Conservation (phyloP, 2,797 vertebrate species). For the Chelonia mydas region DNA sequence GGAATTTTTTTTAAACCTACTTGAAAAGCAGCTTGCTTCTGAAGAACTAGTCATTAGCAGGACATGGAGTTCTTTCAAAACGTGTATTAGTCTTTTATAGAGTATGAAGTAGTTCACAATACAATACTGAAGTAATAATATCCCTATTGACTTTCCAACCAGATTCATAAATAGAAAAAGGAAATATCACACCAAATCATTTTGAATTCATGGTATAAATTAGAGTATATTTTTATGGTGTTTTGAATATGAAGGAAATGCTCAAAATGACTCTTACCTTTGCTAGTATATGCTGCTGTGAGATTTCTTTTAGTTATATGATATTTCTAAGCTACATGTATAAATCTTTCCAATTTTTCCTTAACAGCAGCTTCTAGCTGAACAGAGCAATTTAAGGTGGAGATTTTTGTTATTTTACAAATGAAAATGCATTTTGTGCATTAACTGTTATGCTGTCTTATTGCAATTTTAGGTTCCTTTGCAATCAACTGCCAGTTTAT, state of each 20-base stretch:
- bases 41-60: conserved; percentile 68
- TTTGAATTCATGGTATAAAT: conserved; percentile 55
- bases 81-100: conserved; percentile 52
- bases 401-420: conserved; percentile 75
- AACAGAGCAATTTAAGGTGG: conserved; percentile 66
- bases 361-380: conserved; percentile 65
- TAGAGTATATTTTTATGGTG: conserved; percentile 35
- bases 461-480: conserved; percentile 74
- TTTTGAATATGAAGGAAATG: conserved; percentile 56
- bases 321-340: conserved; percentile 27
- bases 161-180: neutral
- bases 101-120: conserved; percentile 46
- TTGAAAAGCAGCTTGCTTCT: conserved; percentile 65
- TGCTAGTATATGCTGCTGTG: conserved; percentile 52
- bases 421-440: conserved; percentile 72
- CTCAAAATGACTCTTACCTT: conserved; percentile 36
- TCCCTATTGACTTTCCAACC: conserved; percentile 54
- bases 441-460: conserved; percentile 71
- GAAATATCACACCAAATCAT: conserved; percentile 32
- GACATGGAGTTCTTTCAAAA: conserved; percentile 54
- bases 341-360: conserved; percentile 55
- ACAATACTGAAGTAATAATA: conserved; percentile 39
- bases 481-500: conserved; percentile 78
- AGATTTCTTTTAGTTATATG: conserved; percentile 42
- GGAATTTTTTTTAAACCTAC: conserved; percentile 49